Evolutionary conservation across 1,140 invertebrate genomes (phyloP), one percentile per base, ranked within the genome.

Genomic region (Drosophila orena): DNA sequence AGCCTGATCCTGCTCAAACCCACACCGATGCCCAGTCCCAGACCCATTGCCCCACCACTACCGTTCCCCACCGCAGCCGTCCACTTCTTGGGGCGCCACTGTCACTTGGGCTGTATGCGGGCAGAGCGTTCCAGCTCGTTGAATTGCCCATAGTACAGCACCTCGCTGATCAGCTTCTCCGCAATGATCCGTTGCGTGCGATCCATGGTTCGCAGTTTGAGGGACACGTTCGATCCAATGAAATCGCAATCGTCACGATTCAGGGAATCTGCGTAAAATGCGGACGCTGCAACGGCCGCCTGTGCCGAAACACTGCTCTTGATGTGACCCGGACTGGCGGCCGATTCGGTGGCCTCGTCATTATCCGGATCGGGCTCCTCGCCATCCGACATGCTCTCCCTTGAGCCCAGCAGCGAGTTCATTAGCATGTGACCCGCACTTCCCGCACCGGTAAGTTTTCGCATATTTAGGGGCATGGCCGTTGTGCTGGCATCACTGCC

Each of bases 121-220:
- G 91, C 91, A 2, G 77, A 84, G 2, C 91, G 75, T 30, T 92
- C 91, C 58, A 92, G 71, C 49, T 92, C 91, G 37, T 91, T 91
- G 52, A 93, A 92, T 27, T 92, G 92, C 1, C 93, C 93, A 65
- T 93, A 91, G 77, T 91, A 93, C 52, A 93, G 81, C 42, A 93
- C 88, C 69, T 93, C 92, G 30, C 91, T 88, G 43, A 93, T 93
- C 3, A 93, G 79, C 59, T 92, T 93, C 74, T 93, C 91, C 24
- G 93, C 93, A 57, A 93, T 92, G 50, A 84, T 91, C 40, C 92
- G 68, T 49, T 93, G 93, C 7, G 92, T 91, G 1, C 91, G 85
- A 54, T 90, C 79, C 93, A 93, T 93, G 3, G 90, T 85, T 6
- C 93, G 77, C 30, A 93, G 70, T 50, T 93, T 93, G 35, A 92